Evolutionary conservation across 2,888 invertebrate genomes (phyloP).

Genomic region (Shargacucullia verbasci): DNA sequence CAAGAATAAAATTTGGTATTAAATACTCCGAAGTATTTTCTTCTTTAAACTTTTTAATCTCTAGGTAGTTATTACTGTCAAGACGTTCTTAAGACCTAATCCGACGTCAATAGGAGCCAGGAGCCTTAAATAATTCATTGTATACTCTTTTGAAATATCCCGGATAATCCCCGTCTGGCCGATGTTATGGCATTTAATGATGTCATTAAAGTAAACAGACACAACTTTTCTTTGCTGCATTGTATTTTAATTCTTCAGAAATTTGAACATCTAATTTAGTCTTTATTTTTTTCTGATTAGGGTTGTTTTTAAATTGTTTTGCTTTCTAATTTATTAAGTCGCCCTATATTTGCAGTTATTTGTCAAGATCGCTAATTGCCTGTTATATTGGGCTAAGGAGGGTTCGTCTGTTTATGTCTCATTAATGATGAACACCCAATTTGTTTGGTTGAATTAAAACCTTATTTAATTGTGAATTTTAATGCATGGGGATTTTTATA

Average conservation of each 20-base stretch:
- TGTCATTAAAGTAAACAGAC: constrained; percentile 79
- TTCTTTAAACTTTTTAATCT: constrained; percentile 34
- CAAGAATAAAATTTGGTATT: too few relatives aligned
- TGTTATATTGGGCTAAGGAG: constrained; percentile 64
- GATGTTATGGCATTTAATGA: constrained; percentile 75
- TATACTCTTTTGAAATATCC: constrained; percentile 54
- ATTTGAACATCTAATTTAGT: constrained; percentile 14
- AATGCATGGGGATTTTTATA: too few relatives aligned
- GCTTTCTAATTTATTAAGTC: constrained; percentile 51
- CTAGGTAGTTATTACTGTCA: constrained; percentile 23
- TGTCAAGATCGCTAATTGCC: constrained; percentile 82
- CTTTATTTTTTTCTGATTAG: not conserved
- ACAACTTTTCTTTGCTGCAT: constrained; percentile 74
- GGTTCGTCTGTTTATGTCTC: constrained; percentile 71
- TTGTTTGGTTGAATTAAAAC: constrained; percentile 42
- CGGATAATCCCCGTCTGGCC: constrained; percentile 75
- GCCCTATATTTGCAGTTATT: constrained; percentile 75
- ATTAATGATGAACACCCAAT: constrained; percentile 65
- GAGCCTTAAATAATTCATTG: constrained; percentile 51
- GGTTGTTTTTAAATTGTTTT: constrained; percentile 41
- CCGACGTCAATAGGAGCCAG: constrained; percentile 42
- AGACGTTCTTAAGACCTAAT: constrained; percentile 46
- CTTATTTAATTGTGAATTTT: constrained; percentile 48
- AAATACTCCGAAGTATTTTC: too few relatives aligned
- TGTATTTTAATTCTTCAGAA: constrained; percentile 64